Percentiles rank a stretch among this genome's conserved stretches.
Evolutionary conservation across 2,797 vertebrate species (phyloP).

Genomic region (Okamejei kenojei): DNA sequence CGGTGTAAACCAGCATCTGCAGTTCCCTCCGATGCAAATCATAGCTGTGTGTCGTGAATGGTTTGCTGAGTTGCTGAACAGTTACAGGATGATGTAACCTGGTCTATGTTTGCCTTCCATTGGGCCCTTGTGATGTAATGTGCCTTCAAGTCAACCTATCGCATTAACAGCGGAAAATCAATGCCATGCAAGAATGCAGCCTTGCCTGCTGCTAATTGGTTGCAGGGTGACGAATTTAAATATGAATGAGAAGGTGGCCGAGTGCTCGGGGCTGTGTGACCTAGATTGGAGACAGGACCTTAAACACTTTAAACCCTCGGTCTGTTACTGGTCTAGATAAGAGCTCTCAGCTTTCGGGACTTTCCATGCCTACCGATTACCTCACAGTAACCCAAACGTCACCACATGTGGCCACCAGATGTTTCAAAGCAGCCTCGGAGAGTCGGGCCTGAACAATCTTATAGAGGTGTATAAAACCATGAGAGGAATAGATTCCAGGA

Average conservation of each 20-base stretch:
- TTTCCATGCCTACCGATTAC: constrained; percentile 4
- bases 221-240: neutral
- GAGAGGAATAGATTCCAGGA: too few species aligned
- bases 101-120: neutral
- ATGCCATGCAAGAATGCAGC: neutral
- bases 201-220: neutral
- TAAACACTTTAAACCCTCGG: neutral
- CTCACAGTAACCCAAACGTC: neutral
- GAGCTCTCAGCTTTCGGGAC: neutral
- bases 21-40: too few species aligned
- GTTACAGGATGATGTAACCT: constrained; percentile 4
- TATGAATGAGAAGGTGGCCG: neutral
- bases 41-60: too few species aligned
- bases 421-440: neutral
- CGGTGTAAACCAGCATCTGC: too few species aligned
- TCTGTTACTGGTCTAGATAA: too few species aligned
- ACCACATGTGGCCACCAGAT: too few species aligned
- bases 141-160: neutral
- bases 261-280: neutral
- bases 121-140: constrained; percentile 13
- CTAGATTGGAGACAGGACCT: neutral
- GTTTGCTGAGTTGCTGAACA: neutral
- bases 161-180: neutral
- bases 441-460: neutral
- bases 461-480: too few species aligned